Percentiles rank a stretch among this genome's conserved stretches.
These are phyloP conservation scores for Melanaphis sacchari DNA, from an alignment of 1,140 invertebrate species.

Conservation along the genomic window DNA sequence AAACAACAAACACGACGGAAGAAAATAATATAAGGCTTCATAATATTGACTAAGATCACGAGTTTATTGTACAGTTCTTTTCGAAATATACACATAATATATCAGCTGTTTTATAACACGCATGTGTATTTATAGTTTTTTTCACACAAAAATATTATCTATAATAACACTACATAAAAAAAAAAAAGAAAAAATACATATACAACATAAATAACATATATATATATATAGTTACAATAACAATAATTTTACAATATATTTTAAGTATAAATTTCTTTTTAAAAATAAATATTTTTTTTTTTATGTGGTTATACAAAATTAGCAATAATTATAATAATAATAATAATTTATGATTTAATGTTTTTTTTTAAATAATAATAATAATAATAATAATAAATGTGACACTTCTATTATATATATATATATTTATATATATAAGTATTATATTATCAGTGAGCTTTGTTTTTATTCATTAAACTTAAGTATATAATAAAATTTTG, in stretches of 20 bases:
- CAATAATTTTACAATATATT: constrained; percentile 45
- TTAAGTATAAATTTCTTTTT: constrained; percentile 23
- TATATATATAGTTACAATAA: constrained; percentile 44
- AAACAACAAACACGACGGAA: background rate
- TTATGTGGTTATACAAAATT: constrained; percentile 49
- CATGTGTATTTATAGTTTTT: background rate
- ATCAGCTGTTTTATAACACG: constrained; percentile 6
- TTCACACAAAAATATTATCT: constrained; percentile 47
- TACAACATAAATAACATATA: constrained; percentile 46
- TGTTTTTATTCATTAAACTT: constrained; percentile 17
- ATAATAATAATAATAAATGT: constrained; percentile 33
- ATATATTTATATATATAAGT: constrained; percentile 1
- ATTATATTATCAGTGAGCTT: constrained; percentile 52
- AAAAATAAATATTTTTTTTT: constrained; percentile 49
- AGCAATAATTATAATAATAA: constrained; percentile 17
- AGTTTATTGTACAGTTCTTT: constrained; percentile 48
- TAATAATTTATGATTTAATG: constrained; percentile 43
- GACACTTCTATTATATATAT: constrained; percentile 31
- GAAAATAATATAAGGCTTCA: background rate
- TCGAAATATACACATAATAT: background rate
- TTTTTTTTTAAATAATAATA: constrained; percentile 9
- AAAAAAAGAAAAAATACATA: constrained; percentile 30
- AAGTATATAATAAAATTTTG: background rate
- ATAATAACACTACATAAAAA: constrained; percentile 44
- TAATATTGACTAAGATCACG: constrained; percentile 47